These are phyloP conservation scores for Ormyrus pomaceus DNA, from an alignment of 2,888 invertebrate species.

Conservation along the genomic window DNA sequence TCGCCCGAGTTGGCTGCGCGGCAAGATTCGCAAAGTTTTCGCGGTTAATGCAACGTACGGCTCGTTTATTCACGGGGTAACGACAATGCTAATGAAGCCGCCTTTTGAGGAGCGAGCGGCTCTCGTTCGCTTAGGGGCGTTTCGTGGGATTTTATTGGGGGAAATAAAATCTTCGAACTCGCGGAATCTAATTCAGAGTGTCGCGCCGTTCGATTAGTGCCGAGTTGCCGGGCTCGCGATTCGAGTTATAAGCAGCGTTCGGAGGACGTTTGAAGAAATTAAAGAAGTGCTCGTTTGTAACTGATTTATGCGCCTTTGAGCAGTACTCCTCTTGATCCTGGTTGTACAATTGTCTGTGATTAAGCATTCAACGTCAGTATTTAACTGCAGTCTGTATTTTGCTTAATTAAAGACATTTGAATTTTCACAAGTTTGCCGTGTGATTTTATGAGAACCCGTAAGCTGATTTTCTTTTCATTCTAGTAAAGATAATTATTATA, in stretches of 20 bases:
- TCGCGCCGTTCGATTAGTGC: constrained; percentile 23
- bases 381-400: no score
- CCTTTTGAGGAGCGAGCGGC: not conserved
- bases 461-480: no score
- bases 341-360: no score
- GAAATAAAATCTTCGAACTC: constrained; percentile 33
- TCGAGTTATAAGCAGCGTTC: constrained; percentile 27
- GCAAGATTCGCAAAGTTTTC: not conserved
- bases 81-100: not conserved
- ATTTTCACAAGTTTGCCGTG: no score
- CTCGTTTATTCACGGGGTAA: not conserved
- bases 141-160: constrained; percentile 5
- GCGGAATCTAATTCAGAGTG: constrained; percentile 23
- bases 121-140: not conserved
- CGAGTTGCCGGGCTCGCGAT: constrained; percentile 24
- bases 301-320: not conserved
- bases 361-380: no score
- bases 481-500: no score
- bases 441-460: no score
- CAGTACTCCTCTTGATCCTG: no score
- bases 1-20: not conserved
- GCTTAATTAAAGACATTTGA: no score
- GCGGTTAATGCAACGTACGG: not conserved
- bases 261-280: not conserved
- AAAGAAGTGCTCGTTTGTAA: not conserved